These are phyloP conservation scores for Malthinus seriepunctatus DNA, from an alignment of 2,888 invertebrate genomes.

Conservation along the genomic window DNA sequence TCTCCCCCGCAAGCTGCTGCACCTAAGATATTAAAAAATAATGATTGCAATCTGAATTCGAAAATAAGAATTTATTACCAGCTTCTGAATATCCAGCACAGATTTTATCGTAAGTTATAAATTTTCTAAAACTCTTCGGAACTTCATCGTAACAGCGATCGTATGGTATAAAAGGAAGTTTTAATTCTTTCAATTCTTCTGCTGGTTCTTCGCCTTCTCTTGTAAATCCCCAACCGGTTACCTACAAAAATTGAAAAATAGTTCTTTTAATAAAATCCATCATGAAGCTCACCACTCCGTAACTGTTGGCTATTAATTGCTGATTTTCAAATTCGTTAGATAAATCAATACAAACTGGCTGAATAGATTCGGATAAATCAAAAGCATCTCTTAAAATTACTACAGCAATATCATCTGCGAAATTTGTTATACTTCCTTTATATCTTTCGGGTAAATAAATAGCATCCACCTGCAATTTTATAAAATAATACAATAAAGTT, in stretches of 20 bases:
- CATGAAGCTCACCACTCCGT: constrained; percentile 37
- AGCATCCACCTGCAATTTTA: constrained; percentile 30
- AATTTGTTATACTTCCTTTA: constrained; percentile 36
- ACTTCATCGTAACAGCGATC: neutral
- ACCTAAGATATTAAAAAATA: neutral
- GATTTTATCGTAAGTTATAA: neutral
- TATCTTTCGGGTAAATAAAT: constrained; percentile 37
- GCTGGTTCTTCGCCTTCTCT: neutral
- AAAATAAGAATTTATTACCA: neutral
- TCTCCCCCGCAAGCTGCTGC: neutral
- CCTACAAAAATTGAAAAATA: neutral
- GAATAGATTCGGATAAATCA: constrained; percentile 42
- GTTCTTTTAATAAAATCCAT: neutral
- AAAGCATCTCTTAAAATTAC: constrained; percentile 42
- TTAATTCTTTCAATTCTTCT: neutral
- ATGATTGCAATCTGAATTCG: neutral
- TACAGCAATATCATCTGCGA: constrained; percentile 47
- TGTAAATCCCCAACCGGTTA: neutral
- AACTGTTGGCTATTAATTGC: constrained; percentile 10
- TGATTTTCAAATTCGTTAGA: constrained; percentile 17
- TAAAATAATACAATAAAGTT: neutral
- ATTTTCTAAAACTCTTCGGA: neutral
- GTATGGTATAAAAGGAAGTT: neutral
- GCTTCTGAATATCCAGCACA: neutral
- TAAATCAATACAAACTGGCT: constrained; percentile 48